Evolutionary conservation across 2,113 vertebrate species (phyloP).

Genomic region (Scortum barcoo): DNA sequence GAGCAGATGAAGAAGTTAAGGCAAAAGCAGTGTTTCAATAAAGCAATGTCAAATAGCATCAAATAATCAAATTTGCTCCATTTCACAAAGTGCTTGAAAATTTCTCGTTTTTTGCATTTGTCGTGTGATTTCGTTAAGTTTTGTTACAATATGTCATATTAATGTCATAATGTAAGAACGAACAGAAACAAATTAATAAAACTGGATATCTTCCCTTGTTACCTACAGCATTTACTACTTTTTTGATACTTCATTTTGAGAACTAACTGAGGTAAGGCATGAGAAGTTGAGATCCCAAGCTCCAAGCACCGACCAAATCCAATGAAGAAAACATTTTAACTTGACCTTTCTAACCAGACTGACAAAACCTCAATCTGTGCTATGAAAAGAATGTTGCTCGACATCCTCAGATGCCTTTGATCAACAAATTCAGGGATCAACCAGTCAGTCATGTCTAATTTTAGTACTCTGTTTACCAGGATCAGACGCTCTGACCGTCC

Average conservation of each 20-base stretch:
- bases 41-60: background rate
- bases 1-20: no score
- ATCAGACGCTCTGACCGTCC: slow-evolving; percentile 19
- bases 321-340: slow-evolving; percentile 30
- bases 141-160: background rate
- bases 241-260: slow-evolving; percentile 3
- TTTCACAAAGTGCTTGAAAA: background rate
- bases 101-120: background rate
- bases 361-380: slow-evolving; percentile 13
- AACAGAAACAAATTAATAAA: background rate
- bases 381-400: slow-evolving; percentile 2
- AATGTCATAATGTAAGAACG: background rate
- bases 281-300: background rate
- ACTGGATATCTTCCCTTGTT: background rate
- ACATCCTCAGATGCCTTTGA: slow-evolving; percentile 45
- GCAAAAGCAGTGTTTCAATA: no score
- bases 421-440: slow-evolving; percentile 19
- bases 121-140: background rate
- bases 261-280: background rate
- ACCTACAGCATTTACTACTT: slow-evolving; percentile 15
- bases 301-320: background rate
- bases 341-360: slow-evolving; percentile 8
- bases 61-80: background rate
- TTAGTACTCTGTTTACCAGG: background rate
- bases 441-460: slow-evolving; percentile 17